Base-by-base conservation (phyloP, 2,888 invertebrate species). In the Stenotaenia linearis region DNA sequence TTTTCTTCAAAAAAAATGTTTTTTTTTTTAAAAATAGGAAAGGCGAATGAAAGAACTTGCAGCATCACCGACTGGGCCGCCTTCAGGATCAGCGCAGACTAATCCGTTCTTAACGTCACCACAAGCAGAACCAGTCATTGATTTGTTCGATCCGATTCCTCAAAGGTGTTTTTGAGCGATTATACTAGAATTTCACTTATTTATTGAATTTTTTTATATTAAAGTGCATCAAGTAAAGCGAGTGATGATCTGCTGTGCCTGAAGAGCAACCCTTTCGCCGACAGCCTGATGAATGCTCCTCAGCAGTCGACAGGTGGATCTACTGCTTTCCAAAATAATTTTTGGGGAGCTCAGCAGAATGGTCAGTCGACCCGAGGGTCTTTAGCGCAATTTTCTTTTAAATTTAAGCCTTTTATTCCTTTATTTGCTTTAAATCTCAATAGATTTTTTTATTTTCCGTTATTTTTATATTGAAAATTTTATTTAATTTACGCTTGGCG, bases 241-340 rank as follows among this genome's bases (percentile, higher is more conserved):
- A 95, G 95, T 15, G 96, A 96, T 84, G 95, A 96, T 87, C 88
- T 97, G 82, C 89, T 96, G 79, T 92, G 95, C 84, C 89, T 96
- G 82, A 81, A 79, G 78, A 93, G 93, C 74, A 97, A 97, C 89
- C 97, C 97, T 10, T 97, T 97, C 86, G 93, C 94, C 12, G 85
- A 85, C 81, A 85, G 84, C 80, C 83, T 86, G 15, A 84, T 85
- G 81, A 84, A 23, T 83, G 81, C 82, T 10, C 74, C 79, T 12
- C 69, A 80, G n/a, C 77, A 77, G 75, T 78, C 80, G 56, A 74
- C 82, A 45, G 93, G 94, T 92, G 37, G 25, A 37, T 50, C 56
- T 32, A 30, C 40, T 45, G 28, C 79, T 30, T 69, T 35, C 80
- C 56, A 30, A 32, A 76, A 74, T 56, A 37, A 76, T 32, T 79